Conservation (phyloP, 2,797 vertebrate species). For the Neolamprologus multifasciatus region DNA sequence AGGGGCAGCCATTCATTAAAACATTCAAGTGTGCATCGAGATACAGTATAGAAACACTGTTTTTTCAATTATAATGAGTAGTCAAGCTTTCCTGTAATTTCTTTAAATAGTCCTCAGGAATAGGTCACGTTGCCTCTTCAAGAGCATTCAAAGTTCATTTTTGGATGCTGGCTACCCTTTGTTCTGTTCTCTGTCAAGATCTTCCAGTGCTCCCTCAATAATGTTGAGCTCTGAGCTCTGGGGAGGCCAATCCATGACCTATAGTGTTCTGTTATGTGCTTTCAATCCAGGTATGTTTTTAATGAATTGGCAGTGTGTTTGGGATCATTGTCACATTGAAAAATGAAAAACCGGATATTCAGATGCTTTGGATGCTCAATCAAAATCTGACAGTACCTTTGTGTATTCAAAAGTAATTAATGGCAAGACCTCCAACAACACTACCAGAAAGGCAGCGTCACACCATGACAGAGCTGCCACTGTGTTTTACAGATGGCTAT, state of each 20-base stretch:
- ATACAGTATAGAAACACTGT: neutral
- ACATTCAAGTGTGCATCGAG: neutral
- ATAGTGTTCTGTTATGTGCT: fast-evolving
- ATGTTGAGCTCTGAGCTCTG: neutral
- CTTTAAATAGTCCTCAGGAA: neutral
- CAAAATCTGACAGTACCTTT: neutral
- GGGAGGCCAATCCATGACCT: neutral
- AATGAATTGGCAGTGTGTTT: neutral
- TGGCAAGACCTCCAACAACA: neutral
- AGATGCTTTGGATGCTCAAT: neutral
- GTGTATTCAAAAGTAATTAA: neutral
- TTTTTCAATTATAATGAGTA: neutral
- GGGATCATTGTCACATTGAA: neutral
- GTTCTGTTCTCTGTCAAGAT: neutral
- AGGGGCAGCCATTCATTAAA: neutral
- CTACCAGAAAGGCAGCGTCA: neutral
- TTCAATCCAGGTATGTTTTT: neutral
- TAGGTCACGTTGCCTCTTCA: neutral
- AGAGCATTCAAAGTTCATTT: neutral
- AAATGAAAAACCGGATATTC: neutral
- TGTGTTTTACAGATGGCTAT: neutral
- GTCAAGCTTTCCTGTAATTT: neutral
- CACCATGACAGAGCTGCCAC: neutral
- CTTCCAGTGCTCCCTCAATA: neutral
- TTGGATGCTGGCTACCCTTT: neutral